Evolutionary conservation across 2,888 invertebrate genomes (phyloP).

Genomic region (Macrosiphum euphorbiae): DNA sequence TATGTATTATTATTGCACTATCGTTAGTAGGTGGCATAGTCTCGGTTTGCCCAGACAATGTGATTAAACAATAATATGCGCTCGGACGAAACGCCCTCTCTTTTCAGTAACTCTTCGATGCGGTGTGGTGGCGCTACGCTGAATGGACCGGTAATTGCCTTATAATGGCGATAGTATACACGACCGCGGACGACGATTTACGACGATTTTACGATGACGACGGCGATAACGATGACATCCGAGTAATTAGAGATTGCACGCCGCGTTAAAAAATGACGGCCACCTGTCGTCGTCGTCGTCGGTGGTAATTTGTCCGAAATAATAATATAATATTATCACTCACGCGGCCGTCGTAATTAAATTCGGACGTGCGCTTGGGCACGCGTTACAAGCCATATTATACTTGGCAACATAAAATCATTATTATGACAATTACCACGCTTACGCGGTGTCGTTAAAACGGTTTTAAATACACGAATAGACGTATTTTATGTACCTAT

Average conservation of each 20-base stretch:
- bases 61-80: not conserved
- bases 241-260: not conserved
- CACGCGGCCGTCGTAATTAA: not conserved
- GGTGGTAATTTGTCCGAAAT: not conserved
- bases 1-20: too few species aligned
- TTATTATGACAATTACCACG: not conserved
- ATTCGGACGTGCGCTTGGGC: not conserved
- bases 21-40: not conserved
- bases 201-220: not conserved
- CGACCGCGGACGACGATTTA: not conserved
- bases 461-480: not conserved
- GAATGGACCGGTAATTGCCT: not conserved
- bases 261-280: not conserved
- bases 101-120: not conserved
- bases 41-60: not conserved
- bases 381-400: not conserved
- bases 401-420: not conserved
- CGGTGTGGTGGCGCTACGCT: not conserved
- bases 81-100: not conserved
- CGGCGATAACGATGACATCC: not conserved
- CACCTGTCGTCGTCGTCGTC: not conserved
- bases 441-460: not conserved
- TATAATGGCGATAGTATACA: not conserved
- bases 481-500: too few species aligned
- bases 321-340: not conserved